phyloP scores from a whole-genome alignment of 2,888 invertebrate species.

The Blastobasis adustella region DNA sequence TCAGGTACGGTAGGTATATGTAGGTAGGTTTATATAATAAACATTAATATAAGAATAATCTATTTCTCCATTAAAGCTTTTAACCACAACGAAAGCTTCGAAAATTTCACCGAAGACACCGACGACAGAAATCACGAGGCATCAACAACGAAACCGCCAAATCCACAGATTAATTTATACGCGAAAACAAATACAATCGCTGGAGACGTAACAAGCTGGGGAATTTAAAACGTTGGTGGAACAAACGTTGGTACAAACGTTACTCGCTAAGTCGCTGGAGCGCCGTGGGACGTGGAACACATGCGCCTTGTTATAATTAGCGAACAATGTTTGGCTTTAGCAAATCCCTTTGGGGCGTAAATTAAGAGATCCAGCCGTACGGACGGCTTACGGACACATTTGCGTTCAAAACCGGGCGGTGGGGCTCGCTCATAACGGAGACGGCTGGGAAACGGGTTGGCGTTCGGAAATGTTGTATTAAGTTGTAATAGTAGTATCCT shows the following conservation, averaged over 20 bases:
- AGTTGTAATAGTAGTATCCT: no score
- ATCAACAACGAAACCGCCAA: no score
- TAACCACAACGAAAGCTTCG: no score
- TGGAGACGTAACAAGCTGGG: slow-evolving; percentile 5
- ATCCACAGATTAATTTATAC: neutral
- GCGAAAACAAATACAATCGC: neutral
- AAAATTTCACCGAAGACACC: no score
- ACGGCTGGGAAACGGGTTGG: no score
- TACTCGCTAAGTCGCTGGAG: slow-evolving; percentile 55
- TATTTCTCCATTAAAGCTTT: no score
- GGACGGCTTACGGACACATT: slow-evolving; percentile 63
- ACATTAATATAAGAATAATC: no score
- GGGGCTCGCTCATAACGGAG: no score
- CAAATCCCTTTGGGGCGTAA: slow-evolving; percentile 73
- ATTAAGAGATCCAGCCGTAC: slow-evolving; percentile 66
- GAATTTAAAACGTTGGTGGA: slow-evolving; percentile 17
- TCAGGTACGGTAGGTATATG: no score
- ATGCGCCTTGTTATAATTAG: slow-evolving; percentile 72
- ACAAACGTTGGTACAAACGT: slow-evolving; percentile 31
- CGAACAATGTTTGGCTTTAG: slow-evolving; percentile 74
- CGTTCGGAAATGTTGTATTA: no score
- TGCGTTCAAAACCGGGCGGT: slow-evolving; percentile 43
- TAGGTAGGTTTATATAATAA: no score
- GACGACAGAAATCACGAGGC: no score
- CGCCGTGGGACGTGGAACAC: slow-evolving; percentile 65